These are phyloP conservation scores for Hippoglossus stenolepis DNA, from an alignment of 2,113 vertebrate genomes.

Conservation along the genomic window DNA sequence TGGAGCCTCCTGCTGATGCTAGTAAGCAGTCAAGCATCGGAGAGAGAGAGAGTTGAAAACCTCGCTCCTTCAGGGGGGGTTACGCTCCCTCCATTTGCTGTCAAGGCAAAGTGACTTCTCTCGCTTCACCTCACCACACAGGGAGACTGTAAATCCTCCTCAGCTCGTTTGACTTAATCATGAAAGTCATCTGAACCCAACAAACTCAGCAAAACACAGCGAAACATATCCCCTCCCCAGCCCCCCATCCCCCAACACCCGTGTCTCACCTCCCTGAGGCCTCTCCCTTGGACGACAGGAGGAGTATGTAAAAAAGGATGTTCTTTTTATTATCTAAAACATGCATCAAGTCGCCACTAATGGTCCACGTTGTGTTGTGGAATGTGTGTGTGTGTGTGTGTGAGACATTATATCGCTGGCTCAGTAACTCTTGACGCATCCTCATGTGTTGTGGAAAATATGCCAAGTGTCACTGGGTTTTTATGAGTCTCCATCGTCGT, in stretches of 20 bases:
- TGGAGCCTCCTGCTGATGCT: slow-evolving; percentile 11
- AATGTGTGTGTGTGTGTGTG: slow-evolving; percentile 25
- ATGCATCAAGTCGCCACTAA: slow-evolving; percentile 58
- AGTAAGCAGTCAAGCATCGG: slow-evolving; percentile 17
- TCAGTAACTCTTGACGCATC: slow-evolving; percentile 17
- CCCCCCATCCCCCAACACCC: not conserved
- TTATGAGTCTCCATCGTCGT: not conserved
- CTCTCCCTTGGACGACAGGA: slow-evolving; percentile 37
- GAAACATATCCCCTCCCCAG: slow-evolving; percentile 53
- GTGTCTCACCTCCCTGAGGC: slow-evolving; percentile 50
- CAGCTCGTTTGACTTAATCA: slow-evolving; percentile 84
- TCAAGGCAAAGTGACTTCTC: slow-evolving; percentile 75
- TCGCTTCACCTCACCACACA: slow-evolving; percentile 82
- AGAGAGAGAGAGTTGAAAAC: slow-evolving; percentile 31
- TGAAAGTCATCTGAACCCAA: slow-evolving; percentile 83
- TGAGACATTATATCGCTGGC: slow-evolving; percentile 29
- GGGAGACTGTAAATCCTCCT: slow-evolving; percentile 80
- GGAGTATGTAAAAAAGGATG: slow-evolving; percentile 59
- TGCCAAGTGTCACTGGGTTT: slow-evolving; percentile 11
- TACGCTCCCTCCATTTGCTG: slow-evolving; percentile 75
- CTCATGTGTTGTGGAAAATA: slow-evolving; percentile 40
- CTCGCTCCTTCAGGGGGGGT: slow-evolving; percentile 68
- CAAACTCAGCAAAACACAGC: slow-evolving; percentile 66
- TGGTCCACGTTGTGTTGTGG: slow-evolving; percentile 12
- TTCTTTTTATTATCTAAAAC: slow-evolving; percentile 70